Conservation (phyloP, 2,113 vertebrate species). For the Gadus chalcogrammus region DNA sequence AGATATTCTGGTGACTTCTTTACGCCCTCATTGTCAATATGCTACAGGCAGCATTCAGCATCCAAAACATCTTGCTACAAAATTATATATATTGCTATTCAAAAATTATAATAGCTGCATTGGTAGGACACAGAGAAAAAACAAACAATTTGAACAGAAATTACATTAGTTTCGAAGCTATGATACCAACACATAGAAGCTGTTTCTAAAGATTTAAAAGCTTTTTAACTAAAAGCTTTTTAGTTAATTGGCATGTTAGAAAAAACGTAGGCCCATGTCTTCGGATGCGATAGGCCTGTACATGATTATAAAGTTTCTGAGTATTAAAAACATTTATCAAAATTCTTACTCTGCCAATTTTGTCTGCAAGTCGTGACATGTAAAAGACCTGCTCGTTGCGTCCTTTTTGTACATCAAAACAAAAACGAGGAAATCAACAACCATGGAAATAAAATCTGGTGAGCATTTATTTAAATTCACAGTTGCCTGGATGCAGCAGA, state of each 20-base stretch:
- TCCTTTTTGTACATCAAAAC: conserved; percentile 49
- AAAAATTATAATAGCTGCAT: conserved; percentile 71
- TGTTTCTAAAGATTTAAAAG: no score
- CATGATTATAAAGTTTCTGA: no score
- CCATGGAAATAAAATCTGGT: conserved; percentile 74
- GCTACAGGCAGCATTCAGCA: conserved; percentile 75
- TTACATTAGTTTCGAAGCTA: conserved; percentile 42
- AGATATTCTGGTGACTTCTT: conserved; percentile 60
- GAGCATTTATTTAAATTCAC: conserved; percentile 85
- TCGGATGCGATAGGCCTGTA: conserved; percentile 37
- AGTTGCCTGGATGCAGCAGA: conserved; percentile 98
- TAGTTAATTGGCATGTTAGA: conserved; percentile 53
- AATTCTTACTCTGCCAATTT: conserved; percentile 55
- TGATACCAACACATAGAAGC: conserved; percentile 40
- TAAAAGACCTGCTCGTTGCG: conserved; percentile 43
- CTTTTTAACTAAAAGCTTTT: conserved; percentile 45
- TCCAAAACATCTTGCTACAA: conserved; percentile 69
- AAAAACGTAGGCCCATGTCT: conserved; percentile 40
- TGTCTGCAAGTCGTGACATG: conserved; percentile 39
- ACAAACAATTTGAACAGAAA: conserved; percentile 38
- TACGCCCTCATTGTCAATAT: conserved; percentile 74
- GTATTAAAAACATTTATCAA: conserved; percentile 37
- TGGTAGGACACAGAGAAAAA: conserved; percentile 47
- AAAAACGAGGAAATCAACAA: conserved; percentile 55
- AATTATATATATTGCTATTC: conserved; percentile 73